These are phyloP conservation scores for Hystrix cristata DNA, from an alignment of 2,113 vertebrate genomes.

Conservation along the genomic window DNA sequence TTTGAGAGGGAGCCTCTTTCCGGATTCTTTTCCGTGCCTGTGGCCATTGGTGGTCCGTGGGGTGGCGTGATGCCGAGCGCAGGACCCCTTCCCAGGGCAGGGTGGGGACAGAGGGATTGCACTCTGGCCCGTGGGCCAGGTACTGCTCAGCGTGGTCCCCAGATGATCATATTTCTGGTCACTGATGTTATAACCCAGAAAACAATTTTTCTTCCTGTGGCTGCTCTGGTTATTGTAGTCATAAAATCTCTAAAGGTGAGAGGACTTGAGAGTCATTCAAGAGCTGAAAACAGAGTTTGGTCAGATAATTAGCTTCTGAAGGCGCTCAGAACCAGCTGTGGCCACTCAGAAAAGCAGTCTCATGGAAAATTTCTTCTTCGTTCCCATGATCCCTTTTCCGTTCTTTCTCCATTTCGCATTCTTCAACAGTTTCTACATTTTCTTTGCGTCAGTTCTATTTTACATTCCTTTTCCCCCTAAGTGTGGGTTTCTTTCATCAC, in stretches of 20 bases:
- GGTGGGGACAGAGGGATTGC: neutral
- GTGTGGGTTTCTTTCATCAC: neutral
- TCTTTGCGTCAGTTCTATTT: neutral
- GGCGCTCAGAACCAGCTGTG: no score
- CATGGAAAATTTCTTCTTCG: neutral
- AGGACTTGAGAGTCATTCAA: neutral
- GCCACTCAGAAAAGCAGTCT: neutral
- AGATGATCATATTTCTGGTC: neutral
- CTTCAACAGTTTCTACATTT: no score
- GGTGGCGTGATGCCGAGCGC: fast-evolving
- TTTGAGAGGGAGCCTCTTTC: neutral
- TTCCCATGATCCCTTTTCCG: neutral
- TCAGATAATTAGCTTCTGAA: neutral
- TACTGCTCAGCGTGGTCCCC: neutral
- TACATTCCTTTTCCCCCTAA: neutral
- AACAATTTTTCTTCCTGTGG: neutral
- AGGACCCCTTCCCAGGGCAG: neutral
- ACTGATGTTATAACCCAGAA: neutral
- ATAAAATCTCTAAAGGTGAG: neutral
- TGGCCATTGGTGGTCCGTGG: neutral
- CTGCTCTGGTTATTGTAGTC: neutral
- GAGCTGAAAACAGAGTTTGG: fast-evolving
- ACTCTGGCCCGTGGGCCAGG: neutral
- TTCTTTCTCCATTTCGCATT: neutral
- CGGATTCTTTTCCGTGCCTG: neutral